A percentile compares a stretch with the other conserved stretches of the same genome.
phyloP scores from a whole-genome alignment of 1,140 invertebrate species.

The Diabrotica undecimpunctata region DNA sequence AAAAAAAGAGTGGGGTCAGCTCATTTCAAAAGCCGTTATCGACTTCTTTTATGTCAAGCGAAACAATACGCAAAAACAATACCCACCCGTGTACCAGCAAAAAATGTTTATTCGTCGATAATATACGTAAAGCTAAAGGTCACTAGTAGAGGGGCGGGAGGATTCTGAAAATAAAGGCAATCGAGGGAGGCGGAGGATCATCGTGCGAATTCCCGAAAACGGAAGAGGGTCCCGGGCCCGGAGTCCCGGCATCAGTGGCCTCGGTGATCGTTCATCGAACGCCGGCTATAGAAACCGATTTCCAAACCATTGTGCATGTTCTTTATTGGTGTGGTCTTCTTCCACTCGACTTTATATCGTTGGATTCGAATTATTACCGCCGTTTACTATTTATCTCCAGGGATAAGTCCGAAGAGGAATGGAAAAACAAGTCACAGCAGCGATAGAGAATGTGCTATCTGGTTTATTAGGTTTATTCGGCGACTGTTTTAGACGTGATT shows the following conservation, averaged over 20 bases:
- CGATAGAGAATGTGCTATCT: slow-evolving; percentile 1
- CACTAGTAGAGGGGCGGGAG: background rate
- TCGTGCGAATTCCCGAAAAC: slow-evolving; percentile 13
- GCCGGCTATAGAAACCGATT: slow-evolving; percentile 24
- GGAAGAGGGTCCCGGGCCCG: slow-evolving; percentile 17
- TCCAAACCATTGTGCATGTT: slow-evolving; percentile 30
- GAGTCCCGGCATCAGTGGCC: slow-evolving; percentile 3
- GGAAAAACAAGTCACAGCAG: slow-evolving; percentile 1
- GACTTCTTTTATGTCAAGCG: too few species aligned
- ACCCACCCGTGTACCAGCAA: too few species aligned
- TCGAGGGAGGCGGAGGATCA: slow-evolving; percentile 6
- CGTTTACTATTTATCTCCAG: slow-evolving; percentile 22
- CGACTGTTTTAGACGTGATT: background rate
- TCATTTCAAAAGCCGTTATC: too few species aligned
- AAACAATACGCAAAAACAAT: too few species aligned
- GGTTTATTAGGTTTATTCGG: slow-evolving; percentile 2
- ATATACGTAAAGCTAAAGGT: background rate
- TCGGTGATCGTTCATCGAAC: slow-evolving; percentile 23
- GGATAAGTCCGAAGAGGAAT: slow-evolving; percentile 7
- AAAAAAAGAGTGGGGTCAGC: too few species aligned
- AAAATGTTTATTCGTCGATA: background rate
- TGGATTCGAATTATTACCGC: slow-evolving; percentile 27
- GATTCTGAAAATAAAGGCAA: background rate
- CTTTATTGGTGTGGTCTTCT: slow-evolving; percentile 29
- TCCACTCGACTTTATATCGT: slow-evolving; percentile 30